Base-by-base conservation (phyloP, 2,888 invertebrate species). In the Petrolisthes cinctipes region DNA sequence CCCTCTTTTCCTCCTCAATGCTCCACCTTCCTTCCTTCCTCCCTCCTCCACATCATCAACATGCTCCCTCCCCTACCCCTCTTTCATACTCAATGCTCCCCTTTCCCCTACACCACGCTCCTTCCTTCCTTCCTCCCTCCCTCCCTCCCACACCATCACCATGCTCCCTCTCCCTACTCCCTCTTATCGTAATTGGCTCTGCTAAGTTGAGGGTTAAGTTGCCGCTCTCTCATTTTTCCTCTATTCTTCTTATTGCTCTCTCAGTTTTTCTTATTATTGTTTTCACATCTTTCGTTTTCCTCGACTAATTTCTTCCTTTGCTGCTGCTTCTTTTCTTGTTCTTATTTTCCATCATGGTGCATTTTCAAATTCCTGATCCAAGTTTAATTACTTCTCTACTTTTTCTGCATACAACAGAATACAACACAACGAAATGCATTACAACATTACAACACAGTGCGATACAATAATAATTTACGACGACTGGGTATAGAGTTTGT, bases 161-260 rank as follows among this genome's bases (percentile, higher is more conserved):
- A 14, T 51, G 5, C 78, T 51, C 78, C 14, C 37, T 37, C 51
- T n/a, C n/a, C 51, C 9, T 6, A 14, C 51, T 51, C 71, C 71
- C 71, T 71, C 71, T 71, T 71, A 71, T 71, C 71, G 71, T 71
- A 71, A 71, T 71, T 71, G 71, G 71, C 71, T 71, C 71, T 71
- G 71, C 71, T 71, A 71, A 71, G 71, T 71, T 71, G 71, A 71
- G 20, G 71, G 71, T 71, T 71, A 71, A 71, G 71, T 71, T 71
- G 71, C 20, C 20, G 71, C n/a, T 71, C 71, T 71, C 71, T 71
- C 71, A n/a, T 20, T 71, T n/a, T n/a, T 6, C 20, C 20, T 71
- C n/a, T n/a, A n/a, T n/a, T n/a, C 71, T 11, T n/a, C 20, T 20
- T 71, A 14, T 71, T 20, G 14, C 71, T 71, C 20, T 71, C 71